Evolutionary conservation across 2,113 vertebrate species (phyloP), one percentile per base, ranked within the genome.

Genomic region (Brachyistius frenatus): DNA sequence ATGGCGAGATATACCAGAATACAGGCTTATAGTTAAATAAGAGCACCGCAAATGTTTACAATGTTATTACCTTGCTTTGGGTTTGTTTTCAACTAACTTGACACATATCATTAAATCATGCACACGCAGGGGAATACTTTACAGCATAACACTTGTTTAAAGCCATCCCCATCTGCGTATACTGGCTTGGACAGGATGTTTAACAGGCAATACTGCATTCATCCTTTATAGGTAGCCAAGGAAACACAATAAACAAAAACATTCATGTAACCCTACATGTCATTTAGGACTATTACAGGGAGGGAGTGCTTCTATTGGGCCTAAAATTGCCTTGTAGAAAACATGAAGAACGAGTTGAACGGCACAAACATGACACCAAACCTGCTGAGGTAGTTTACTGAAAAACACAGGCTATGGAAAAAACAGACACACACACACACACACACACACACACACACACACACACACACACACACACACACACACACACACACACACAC

Each of bases 331-430:
- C n/a, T 23, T 47, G 13, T 11, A 56, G 67, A 53, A 66, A 91
- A 89, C 86, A 30, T 61, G 91, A 82, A 84, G 56, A 92, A 91
- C 92, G 56, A 88, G 93, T 92, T 85, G 1, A 86, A 67, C 93
- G 73, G 88, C 91, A 89, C 70, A 0, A 73, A 85, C 85, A 76
- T 39, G 90, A 82, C 77, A 65, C 31, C 23, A 23, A 23, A 23
- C 23, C 23, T 23, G 7, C 56, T 39, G 4, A 66, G n/a, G 33
- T 49, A 69, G 54, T 82, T 83, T 63, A 76, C 66, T 69, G 83
- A 77, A 62, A 23, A 87, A 88, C 76, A 88, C 50, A 54, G 78
- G 7, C 31, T 49, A 0, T 9, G 35, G 2, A 66, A 16, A 46
- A 54, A 39, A 58, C 52, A 55, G 53, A 39, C 72, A 41, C 73